These are phyloP conservation scores for Elysia crispata DNA, from an alignment of 2,888 invertebrate genomes.

Conservation along the genomic window DNA sequence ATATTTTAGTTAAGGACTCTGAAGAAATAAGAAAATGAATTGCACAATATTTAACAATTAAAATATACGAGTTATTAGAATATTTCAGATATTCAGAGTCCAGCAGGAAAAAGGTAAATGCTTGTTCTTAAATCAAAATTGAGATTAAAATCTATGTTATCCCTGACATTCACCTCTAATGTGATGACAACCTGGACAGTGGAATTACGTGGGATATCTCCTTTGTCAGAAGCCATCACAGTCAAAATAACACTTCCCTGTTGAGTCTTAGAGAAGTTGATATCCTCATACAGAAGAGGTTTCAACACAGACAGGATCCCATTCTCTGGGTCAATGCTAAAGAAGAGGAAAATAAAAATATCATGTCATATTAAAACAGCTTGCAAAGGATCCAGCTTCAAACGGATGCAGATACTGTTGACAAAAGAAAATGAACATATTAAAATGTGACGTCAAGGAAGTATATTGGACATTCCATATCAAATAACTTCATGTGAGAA, in stretches of 20 bases:
- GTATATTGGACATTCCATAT: not conserved
- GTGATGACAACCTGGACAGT: constrained; percentile 89
- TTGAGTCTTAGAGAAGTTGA: not conserved
- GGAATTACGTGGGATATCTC: constrained; percentile 91
- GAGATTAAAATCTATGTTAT: too few relatives aligned
- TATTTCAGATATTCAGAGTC: too few relatives aligned
- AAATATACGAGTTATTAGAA: too few relatives aligned
- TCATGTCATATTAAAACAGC: not conserved
- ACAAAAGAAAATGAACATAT: not conserved
- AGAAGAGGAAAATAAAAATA: not conserved
- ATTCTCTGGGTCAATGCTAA: not conserved
- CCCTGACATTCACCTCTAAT: constrained; percentile 23
- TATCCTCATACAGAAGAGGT: constrained; percentile 13
- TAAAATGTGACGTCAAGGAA: not conserved
- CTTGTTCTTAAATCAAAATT: too few relatives aligned
- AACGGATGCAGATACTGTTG: too few relatives aligned
- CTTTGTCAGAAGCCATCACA: constrained; percentile 98
- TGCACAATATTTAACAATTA: too few relatives aligned
- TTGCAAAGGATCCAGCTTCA: not conserved
- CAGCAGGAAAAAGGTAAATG: too few relatives aligned
- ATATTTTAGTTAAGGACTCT: too few relatives aligned
- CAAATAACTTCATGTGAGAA: too few relatives aligned
- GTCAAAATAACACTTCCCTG: constrained; percentile 81
- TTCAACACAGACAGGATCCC: constrained; percentile 10
- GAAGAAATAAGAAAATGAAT: too few relatives aligned